Conservation (phyloP, 2,113 vertebrate species). For the Silurus meridionalis region DNA sequence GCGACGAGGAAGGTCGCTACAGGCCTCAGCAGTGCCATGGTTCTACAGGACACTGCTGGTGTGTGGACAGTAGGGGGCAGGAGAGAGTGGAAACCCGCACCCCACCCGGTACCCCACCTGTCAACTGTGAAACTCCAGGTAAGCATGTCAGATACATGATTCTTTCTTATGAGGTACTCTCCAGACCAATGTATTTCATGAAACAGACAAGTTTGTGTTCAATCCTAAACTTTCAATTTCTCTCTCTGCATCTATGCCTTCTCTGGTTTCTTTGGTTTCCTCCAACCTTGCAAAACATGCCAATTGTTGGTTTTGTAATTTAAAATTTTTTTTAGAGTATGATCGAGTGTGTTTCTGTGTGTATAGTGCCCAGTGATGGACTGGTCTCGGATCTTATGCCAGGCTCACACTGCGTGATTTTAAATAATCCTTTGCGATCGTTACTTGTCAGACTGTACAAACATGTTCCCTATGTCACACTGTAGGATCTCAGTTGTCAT, state of each 20-base stretch:
- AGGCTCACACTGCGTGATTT: no score
- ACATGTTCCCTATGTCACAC: no score
- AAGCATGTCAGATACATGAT: not conserved
- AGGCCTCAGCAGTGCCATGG: slow-evolving; percentile 73
- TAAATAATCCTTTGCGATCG: no score
- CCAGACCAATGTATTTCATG: not conserved
- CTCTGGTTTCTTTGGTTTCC: not conserved
- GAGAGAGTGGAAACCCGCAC: slow-evolving; percentile 70
- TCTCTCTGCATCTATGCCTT: not conserved
- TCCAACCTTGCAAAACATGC: not conserved
- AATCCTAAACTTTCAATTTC: not conserved
- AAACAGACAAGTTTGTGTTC: not conserved
- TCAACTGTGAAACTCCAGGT: slow-evolving; percentile 70
- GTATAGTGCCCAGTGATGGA: no score
- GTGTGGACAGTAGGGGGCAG: slow-evolving; percentile 65
- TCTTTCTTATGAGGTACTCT: not conserved
- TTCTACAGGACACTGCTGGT: slow-evolving; percentile 76
- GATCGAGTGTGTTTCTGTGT: no score
- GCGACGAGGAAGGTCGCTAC: slow-evolving; percentile 73
- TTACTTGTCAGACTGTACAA: no score
- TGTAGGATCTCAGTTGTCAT: no score
- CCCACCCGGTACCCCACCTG: slow-evolving; percentile 51
- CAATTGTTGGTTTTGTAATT: not conserved
- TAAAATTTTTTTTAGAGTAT: no score
- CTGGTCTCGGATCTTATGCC: no score